A percentile compares a stretch with the other conserved stretches of the same genome.
These are phyloP conservation scores for Spodoptera litura DNA, from an alignment of 1,140 invertebrate genomes.

Conservation along the genomic window DNA sequence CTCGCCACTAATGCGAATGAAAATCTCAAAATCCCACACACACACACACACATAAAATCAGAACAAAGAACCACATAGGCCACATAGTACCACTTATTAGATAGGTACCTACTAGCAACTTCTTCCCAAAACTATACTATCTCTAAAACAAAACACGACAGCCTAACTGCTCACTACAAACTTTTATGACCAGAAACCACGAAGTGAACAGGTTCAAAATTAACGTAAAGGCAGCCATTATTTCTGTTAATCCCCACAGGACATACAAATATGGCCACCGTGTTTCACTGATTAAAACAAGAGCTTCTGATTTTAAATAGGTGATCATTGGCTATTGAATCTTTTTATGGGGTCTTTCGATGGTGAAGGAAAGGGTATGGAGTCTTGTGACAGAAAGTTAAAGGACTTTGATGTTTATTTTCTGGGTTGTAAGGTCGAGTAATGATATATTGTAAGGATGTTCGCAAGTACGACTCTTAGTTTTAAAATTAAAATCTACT, in stretches of 20 bases:
- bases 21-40: too few relatives aligned
- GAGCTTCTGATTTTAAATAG: slow-evolving; percentile 34
- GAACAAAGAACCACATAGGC: too few relatives aligned
- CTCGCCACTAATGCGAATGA: too few relatives aligned
- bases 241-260: slow-evolving; percentile 24
- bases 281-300: neutral
- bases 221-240: slow-evolving; percentile 28
- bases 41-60: too few relatives aligned
- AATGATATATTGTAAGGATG: too few relatives aligned
- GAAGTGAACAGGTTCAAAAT: slow-evolving; percentile 21
- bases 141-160: slow-evolving; percentile 2
- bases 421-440: too few relatives aligned
- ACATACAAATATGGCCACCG: neutral
- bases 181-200: slow-evolving; percentile 3
- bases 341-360: neutral
- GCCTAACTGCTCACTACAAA: neutral
- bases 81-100: too few relatives aligned
- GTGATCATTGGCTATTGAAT: slow-evolving; percentile 31
- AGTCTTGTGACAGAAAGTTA: too few relatives aligned
- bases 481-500: too few relatives aligned
- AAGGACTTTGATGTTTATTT: too few relatives aligned
- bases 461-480: neutral
- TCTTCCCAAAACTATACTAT: neutral
- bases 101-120: neutral
- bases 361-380: neutral